Evolutionary conservation across 2,113 vertebrate genomes (phyloP).

Genomic region (Nibea coibor): DNA sequence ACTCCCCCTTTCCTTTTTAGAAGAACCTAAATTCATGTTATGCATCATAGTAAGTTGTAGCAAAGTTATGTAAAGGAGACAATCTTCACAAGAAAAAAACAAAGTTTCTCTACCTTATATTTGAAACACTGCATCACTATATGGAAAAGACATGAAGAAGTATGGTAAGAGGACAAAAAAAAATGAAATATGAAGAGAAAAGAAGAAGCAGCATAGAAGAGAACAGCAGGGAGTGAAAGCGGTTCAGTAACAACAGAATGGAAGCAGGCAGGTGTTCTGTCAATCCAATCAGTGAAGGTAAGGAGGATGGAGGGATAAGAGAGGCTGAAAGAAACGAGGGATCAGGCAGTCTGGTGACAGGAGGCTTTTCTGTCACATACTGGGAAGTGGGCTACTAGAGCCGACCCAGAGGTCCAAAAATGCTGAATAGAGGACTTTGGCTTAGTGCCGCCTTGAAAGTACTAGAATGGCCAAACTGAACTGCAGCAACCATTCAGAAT

Average conservation of each 20-base stretch:
- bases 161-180: background rate
- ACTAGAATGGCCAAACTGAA: constrained; percentile 17
- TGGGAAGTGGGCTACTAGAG: constrained; percentile 13
- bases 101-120: background rate
- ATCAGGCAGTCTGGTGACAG: constrained; percentile 30
- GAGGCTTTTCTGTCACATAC: constrained; percentile 22
- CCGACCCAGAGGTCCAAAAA: constrained; percentile 39
- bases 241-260: constrained; percentile 9
- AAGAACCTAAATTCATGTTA: background rate
- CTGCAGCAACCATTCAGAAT: constrained; percentile 32
- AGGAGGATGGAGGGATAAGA: constrained; percentile 57
- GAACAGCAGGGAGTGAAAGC: background rate
- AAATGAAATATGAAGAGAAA: no score
- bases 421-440: constrained; percentile 34
- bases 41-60: background rate
- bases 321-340: constrained; percentile 16
- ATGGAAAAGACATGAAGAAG: background rate
- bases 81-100: background rate
- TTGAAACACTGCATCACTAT: no score
- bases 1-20: constrained; percentile 1
- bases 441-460: constrained; percentile 9
- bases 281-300: constrained; percentile 64
- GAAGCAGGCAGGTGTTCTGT: constrained; percentile 33
- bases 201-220: background rate
- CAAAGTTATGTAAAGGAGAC: background rate